Evolutionary conservation across 2,888 invertebrate genomes (phyloP), one percentile per base, ranked within the genome.

Genomic region (Netelia melanura): DNA sequence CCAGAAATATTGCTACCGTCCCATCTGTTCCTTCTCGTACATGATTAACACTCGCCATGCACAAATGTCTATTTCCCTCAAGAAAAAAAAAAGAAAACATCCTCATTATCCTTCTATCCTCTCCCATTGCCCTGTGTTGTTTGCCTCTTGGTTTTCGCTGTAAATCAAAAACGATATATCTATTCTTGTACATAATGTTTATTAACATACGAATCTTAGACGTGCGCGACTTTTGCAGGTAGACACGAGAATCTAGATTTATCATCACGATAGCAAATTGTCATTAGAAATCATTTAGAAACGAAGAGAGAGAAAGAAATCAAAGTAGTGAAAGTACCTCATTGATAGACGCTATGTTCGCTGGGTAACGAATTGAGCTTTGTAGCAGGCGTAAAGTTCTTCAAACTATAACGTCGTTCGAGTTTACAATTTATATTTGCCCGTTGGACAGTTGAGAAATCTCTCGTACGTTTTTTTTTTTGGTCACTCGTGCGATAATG

Each of bases 71-170:
- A 71, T 84, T 80, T 38, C 38, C 82, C 83, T 86, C 83, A 77
- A 62, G 72, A 67, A 77, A 54, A 76, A 68, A 74, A 48, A 52
- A 17, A n/a, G n/a, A n/a, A 52, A 52, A 14, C 17, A 70, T 43
- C 74, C 62, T 38, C 52, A 43, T 61, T 23, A 75, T 81, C 65
- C 75, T 48, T 14, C 65, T 21, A 68, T 71, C 85, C 84, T 70
- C 48, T 84, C 88, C 75, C 25, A 77, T 61, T 38, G 70, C 71
- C 89, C 90, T 89, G 91, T 90, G 92, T 92, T 92, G 90, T 93
- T 91, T 92, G 91, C 93, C 93, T 93, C 92, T 93, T 93, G 93
- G 93, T 93, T 93, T 92, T 92, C 92, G 81, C 83, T 70, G 80
- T 86, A 62, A 87, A 78, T 1, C 1, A 21, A 56, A 38, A 78